A percentile compares a stretch with the other conserved stretches of the same genome.
Evolutionary conservation across 2,888 invertebrate genomes (phyloP).

Genomic region (Limnephilus auricula): DNA sequence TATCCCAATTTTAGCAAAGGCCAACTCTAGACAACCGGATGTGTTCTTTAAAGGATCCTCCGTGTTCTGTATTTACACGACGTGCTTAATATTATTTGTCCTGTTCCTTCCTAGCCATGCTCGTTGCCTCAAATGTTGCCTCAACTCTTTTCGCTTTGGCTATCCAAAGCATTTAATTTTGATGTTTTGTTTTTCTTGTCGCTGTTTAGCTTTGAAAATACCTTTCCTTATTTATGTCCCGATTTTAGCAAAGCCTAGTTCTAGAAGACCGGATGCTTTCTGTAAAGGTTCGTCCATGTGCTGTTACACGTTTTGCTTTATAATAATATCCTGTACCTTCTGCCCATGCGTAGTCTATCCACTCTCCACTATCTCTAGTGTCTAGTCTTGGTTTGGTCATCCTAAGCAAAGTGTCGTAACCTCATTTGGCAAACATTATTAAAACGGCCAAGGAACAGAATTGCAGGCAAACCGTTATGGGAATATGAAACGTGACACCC

Average conservation of each 20-base stretch:
- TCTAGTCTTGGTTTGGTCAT: background rate
- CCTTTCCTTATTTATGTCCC: background rate
- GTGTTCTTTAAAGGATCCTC: no score
- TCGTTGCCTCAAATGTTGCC: no score
- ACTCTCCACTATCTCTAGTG: background rate
- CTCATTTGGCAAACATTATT: constrained; percentile 29
- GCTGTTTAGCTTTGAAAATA: background rate
- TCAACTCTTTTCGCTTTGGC: no score
- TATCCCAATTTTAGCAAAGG: no score
- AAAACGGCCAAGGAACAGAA: constrained; percentile 32
- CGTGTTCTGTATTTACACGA: no score
- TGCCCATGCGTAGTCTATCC: background rate
- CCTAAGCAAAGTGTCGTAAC: background rate
- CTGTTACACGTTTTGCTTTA: background rate
- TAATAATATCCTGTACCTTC: constrained; percentile 11
- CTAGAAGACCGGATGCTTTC: background rate
- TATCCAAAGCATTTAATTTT: no score
- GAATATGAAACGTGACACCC: constrained; percentile 43
- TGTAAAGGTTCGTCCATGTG: background rate
- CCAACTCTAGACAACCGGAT: no score
- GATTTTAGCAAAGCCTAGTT: background rate
- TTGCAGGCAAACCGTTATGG: constrained; percentile 32
- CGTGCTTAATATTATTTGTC: no score
- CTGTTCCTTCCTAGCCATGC: no score
- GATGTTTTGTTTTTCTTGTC: background rate